Evolutionary conservation across 1,140 invertebrate species (phyloP), one percentile per base, ranked within the genome.

Genomic region (Drosophila ogumai): DNA sequence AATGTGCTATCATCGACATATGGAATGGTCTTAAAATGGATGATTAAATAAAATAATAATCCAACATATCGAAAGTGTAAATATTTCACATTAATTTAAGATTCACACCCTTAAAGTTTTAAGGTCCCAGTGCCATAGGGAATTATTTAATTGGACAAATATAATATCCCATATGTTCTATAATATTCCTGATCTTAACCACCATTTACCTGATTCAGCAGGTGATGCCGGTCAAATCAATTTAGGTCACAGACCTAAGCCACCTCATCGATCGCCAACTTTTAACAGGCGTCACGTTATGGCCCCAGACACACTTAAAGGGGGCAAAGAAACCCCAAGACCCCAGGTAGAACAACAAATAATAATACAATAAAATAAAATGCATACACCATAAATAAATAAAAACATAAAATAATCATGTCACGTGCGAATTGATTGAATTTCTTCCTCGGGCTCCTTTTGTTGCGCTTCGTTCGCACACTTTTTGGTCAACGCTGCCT

Each of bases 381-480:
- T 85, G 75, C 69, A 81, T 78, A 75, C 65, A 74, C 74, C 65
- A 86, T 75, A 86, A 81, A 86, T 85, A 85, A 85, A 85, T 75
- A 82, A 86, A 81, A 78, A 56, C 82, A 87, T 86, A 82, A 87
- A 87, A 87, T 86, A 86, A 86, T 86, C 82, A 86, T 86, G 82
- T 86, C 82, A 86, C 82, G 82, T 86, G 82, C 82, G 82, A 86
- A 82, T 87, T 86, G 82, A 87, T 87, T 87, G 82, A 87, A 87
- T 87, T 86, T 84, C 81, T 67, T 74, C 54, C 75, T 49, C 49
- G 47, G 71, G 75, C 75, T 67, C 75, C 86, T 82, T 87, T 87
- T 73, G 79, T 77, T 57, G 32, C 46, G 47, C 31, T 61, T 38
- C 40, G 55, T 44, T 79, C 52, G 63, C 67, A 59, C 57, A 38